A percentile compares a stretch with the other conserved stretches of the same genome.
These are phyloP conservation scores for Melolontha melolontha DNA, from an alignment of 2,888 invertebrate species.

Conservation along the genomic window DNA sequence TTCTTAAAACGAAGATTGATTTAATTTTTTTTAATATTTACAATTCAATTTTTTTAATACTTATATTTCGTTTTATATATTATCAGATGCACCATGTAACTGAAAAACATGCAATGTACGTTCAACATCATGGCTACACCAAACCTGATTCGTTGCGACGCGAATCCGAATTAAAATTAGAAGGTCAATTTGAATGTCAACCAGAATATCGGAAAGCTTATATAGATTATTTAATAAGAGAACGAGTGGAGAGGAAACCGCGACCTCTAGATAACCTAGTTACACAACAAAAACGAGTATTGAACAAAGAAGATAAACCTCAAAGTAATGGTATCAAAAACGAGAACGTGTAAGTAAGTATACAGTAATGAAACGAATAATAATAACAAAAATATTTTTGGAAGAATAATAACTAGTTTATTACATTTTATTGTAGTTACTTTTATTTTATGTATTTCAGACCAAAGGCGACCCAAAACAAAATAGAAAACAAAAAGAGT, in stretches of 20 bases:
- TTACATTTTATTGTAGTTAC: neutral
- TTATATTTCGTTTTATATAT: neutral
- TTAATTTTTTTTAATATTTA: no score
- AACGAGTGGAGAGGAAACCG: conserved; percentile 54
- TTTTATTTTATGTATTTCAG: conserved; percentile 21
- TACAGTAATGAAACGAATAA: conserved; percentile 11
- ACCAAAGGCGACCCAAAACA: conserved; percentile 1
- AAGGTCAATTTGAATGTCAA: conserved; percentile 61
- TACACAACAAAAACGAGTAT: conserved; percentile 39
- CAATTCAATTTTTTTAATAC: neutral
- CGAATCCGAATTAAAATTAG: conserved; percentile 55
- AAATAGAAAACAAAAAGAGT: conserved; percentile 25
- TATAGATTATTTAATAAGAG: conserved; percentile 64
- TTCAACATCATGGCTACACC: conserved; percentile 49
- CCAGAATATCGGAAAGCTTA: conserved; percentile 67
- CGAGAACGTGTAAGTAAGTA: conserved; percentile 46
- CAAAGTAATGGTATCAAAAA: conserved; percentile 34
- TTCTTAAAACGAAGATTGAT: no score
- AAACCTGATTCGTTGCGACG: conserved; percentile 49
- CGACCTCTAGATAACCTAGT: conserved; percentile 52
- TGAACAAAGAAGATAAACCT: conserved; percentile 39
- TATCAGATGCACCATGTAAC: conserved; percentile 56
- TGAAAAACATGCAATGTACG: conserved; percentile 56
- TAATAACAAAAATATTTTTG: neutral
- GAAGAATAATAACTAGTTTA: neutral